Evolutionary conservation across 1,140 invertebrate genomes (phyloP).

Genomic region (Argopecten irradians): DNA sequence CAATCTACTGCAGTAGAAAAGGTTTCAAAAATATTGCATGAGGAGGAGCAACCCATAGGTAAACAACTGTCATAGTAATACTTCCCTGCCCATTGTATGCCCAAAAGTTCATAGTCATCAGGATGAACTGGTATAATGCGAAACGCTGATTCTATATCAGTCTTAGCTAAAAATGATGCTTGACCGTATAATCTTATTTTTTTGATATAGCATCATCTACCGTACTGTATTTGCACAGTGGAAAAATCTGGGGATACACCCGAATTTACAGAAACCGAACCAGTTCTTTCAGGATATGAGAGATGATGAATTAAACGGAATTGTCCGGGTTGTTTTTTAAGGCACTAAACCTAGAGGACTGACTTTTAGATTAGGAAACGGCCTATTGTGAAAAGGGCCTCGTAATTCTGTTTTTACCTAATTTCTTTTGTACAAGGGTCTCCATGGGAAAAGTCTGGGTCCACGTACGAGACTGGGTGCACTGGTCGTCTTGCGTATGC

Average conservation of each 20-base stretch:
- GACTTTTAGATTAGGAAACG: too few relatives aligned
- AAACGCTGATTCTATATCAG: constrained; percentile 14
- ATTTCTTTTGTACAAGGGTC: too few relatives aligned
- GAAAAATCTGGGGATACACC: neutral
- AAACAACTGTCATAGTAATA: constrained; percentile 39
- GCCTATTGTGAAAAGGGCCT: too few relatives aligned
- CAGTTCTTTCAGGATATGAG: constrained; percentile 23
- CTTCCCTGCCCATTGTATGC: neutral
- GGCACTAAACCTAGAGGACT: constrained; percentile 21
- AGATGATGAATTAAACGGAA: constrained; percentile 25
- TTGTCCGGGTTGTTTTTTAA: neutral
- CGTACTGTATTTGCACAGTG: neutral
- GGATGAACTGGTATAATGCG: constrained; percentile 3
- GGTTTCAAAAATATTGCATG: neutral
- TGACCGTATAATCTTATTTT: neutral
- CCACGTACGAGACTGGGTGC: too few relatives aligned
- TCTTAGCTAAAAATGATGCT: neutral
- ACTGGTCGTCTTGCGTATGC: too few relatives aligned
- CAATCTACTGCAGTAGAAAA: constrained; percentile 29
- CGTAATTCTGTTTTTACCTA: too few relatives aligned
- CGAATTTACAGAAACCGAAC: neutral
- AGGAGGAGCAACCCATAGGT: constrained; percentile 30
- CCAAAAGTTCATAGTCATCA: constrained; percentile 33
- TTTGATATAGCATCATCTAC: constrained; percentile 29
- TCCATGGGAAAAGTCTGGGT: too few relatives aligned